These are phyloP conservation scores for Drosophila insularis DNA, from an alignment of 1,140 invertebrate genomes.

Conservation along the genomic window DNA sequence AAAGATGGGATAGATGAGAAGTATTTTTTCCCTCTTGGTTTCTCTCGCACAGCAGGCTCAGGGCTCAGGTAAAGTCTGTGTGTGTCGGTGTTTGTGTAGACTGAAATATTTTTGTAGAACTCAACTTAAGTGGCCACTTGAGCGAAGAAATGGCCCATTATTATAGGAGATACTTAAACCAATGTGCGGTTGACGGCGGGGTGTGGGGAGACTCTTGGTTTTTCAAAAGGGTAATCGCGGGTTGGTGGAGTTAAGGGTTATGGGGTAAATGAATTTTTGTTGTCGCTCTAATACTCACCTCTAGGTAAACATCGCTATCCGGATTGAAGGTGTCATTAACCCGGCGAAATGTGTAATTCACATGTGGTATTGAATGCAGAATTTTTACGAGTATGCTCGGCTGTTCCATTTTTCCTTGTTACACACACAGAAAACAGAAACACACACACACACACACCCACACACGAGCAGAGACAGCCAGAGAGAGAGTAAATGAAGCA, in stretches of 20 bases:
- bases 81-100: not conserved
- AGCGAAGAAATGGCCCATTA: slow-evolving; percentile 17
- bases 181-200: not conserved
- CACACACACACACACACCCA: slow-evolving; percentile 4
- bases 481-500: not conserved
- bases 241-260: not conserved
- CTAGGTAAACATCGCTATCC: slow-evolving; percentile 93
- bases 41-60: not conserved
- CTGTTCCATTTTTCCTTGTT: slow-evolving; percentile 76
- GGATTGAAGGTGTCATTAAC: slow-evolving; percentile 96
- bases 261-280: not conserved
- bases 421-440: not conserved
- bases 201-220: not conserved
- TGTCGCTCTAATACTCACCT: slow-evolving; percentile 85
- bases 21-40: not conserved
- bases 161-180: slow-evolving; percentile 9
- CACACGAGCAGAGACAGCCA: not conserved
- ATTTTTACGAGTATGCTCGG: slow-evolving; percentile 84
- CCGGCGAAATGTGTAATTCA: slow-evolving; percentile 93
- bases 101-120: slow-evolving; percentile 3
- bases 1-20: slow-evolving; percentile 35
- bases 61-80: not conserved
- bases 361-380: slow-evolving; percentile 93
- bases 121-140: slow-evolving; percentile 13
- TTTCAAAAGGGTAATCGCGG: not conserved